phyloP scores from a whole-genome alignment of 2,888 invertebrate species.

The Drosophila prostipennis region DNA sequence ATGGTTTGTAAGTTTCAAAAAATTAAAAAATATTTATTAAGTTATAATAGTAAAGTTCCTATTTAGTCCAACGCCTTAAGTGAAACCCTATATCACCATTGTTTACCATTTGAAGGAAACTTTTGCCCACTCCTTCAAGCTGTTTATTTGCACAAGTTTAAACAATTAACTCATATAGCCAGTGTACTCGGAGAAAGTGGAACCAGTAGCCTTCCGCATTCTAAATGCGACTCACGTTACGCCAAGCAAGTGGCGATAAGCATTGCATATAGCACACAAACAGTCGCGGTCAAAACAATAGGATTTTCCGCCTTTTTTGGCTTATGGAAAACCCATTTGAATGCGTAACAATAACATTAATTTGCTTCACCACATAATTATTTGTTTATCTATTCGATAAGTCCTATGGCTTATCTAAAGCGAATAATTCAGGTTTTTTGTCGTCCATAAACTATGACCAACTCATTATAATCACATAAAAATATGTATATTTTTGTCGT shows the following conservation, averaged over 20 bases:
- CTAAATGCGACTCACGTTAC: conserved; percentile 35
- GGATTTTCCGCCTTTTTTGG: not conserved
- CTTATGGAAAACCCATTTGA: not conserved
- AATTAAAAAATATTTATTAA: no score
- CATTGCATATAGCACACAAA: conserved; percentile 3
- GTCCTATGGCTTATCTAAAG: not conserved
- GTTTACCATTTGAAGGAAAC: not conserved
- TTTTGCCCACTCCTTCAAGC: not conserved
- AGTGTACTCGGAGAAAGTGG: conserved; percentile 31
- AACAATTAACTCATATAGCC: conserved; percentile 27
- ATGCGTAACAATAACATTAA: not conserved
- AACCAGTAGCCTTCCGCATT: conserved; percentile 27
- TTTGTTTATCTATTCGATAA: not conserved
- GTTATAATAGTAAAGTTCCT: no score
- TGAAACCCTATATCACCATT: not conserved
- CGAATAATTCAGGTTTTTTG: not conserved
- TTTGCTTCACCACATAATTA: not conserved
- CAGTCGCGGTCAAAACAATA: conserved; percentile 7
- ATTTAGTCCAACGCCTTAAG: no score
- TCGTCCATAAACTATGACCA: not conserved
- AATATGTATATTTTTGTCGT: not conserved
- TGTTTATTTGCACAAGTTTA: conserved; percentile 14
- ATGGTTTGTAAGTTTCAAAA: no score
- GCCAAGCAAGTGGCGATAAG: conserved; percentile 17
- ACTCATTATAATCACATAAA: not conserved